Conservation (phyloP, 2,113 vertebrate species). For the Nothocercus julius region DNA sequence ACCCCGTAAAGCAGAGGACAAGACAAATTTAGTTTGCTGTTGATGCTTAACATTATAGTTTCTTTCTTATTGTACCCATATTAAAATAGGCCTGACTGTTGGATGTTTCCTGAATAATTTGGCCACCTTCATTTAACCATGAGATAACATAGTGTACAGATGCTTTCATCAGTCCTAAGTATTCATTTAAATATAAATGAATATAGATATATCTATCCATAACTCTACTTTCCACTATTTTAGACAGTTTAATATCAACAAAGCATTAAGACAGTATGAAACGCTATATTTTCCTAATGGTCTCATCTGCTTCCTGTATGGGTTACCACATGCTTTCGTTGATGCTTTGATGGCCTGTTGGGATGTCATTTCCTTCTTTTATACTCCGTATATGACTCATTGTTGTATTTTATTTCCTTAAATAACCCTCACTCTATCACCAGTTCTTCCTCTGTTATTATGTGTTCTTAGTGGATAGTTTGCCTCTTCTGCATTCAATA, state of each 20-base stretch:
- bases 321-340: not conserved
- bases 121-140: not conserved
- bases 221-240: not conserved
- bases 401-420: not conserved
- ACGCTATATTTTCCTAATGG: not conserved
- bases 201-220: not conserved
- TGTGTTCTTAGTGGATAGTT: not conserved
- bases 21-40: not conserved
- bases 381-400: not conserved
- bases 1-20: not conserved
- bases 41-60: fast-evolving
- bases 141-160: not conserved
- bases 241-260: not conserved
- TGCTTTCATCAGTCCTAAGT: not conserved
- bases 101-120: not conserved
- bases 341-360: not conserved
- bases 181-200: not conserved
- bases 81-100: not conserved
- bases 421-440: not conserved
- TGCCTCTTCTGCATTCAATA: not conserved
- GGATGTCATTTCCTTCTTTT: not conserved
- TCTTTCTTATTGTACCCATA: not conserved
- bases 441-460: not conserved
- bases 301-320: not conserved
- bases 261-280: not conserved